Evolutionary conservation across 2,888 invertebrate genomes (phyloP), one percentile per base, ranked within the genome.

Genomic region (Epinotia demarniana): DNA sequence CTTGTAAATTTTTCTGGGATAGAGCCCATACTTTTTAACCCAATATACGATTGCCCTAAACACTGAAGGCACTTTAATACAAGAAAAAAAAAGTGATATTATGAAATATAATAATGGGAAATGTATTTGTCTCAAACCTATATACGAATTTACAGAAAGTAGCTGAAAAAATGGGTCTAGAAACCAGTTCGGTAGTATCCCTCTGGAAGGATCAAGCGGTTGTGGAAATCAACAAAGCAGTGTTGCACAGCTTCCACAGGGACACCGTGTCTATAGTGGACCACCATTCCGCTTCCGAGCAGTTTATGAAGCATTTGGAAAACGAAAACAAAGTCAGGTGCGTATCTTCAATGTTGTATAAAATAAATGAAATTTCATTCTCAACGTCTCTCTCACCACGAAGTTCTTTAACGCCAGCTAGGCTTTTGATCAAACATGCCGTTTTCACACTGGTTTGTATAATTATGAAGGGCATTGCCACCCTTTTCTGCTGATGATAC

Each of bases 151-250:
- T 84, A 5, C 84, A 93, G 93, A 85, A 80, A 19, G 96, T 98
- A 69, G 99, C 98, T 0, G 91, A 94, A 19, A 95, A 95, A 83
- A 98, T 99, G 98, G 97, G 97, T 0, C 91, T 99, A 72, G 98
- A 99, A 85, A 98, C 97, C 0, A 95, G 97, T 72, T 97, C 97
- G 1, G 95, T 96, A 6, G 96, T 97, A 1, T 97, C 98, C 0
- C 89, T 99, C 71, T 99, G 99, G 99, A 98, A 98, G 88, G 99
- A 99, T 89, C 96, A 96, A 86, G 98, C 98, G 0, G 93, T 98
- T 82, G 97, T 99, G 0, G 99, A 99, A 94, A 95, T 97, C 23
- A 99, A 99, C 86, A 93, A 98, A 58, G 98, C 99, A 0, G 99
- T 99, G 2, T 91, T 99, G 27, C 96, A 98, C 87, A 99, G 98